Percentiles rank a stretch among this genome's conserved stretches.
Evolutionary conservation across 2,113 vertebrate genomes (phyloP).

Genomic region (Conger conger): DNA sequence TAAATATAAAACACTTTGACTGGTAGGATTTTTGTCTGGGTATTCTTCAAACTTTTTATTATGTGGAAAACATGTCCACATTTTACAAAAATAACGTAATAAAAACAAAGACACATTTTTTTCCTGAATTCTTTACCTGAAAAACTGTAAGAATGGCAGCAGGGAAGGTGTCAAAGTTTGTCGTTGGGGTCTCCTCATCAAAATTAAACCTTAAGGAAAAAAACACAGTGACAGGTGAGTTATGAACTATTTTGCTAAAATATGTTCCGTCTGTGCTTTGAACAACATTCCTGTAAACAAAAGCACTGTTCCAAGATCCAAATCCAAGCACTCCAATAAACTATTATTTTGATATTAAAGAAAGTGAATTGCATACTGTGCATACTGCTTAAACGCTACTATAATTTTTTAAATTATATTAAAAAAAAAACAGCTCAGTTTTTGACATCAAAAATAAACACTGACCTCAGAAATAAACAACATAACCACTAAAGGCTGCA

Average conservation of each 20-base stretch:
- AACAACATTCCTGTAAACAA: background rate
- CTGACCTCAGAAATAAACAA: background rate
- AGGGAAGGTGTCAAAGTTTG: constrained; percentile 96
- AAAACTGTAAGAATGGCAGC: constrained; percentile 96
- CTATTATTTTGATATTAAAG: background rate
- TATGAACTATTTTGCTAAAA: background rate
- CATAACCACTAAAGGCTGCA: background rate
- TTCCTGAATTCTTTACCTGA: constrained; percentile 77
- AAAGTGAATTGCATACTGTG: background rate
- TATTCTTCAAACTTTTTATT: background rate
- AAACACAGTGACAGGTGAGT: constrained; percentile 16
- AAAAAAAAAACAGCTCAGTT: background rate
- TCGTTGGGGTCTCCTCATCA: constrained; percentile 89
- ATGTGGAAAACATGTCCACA: background rate
- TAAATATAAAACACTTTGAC: background rate
- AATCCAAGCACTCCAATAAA: background rate
- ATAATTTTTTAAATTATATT: background rate
- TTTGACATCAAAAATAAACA: background rate
- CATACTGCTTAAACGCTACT: no score
- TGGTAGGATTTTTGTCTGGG: background rate
- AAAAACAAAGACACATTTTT: constrained; percentile 21
- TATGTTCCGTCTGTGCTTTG: background rate
- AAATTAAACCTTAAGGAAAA: constrained; percentile 87
- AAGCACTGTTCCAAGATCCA: background rate
- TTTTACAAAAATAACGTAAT: no score